Evolutionary conservation across 1,140 invertebrate species (phyloP).

Genomic region (Atta texana): DNA sequence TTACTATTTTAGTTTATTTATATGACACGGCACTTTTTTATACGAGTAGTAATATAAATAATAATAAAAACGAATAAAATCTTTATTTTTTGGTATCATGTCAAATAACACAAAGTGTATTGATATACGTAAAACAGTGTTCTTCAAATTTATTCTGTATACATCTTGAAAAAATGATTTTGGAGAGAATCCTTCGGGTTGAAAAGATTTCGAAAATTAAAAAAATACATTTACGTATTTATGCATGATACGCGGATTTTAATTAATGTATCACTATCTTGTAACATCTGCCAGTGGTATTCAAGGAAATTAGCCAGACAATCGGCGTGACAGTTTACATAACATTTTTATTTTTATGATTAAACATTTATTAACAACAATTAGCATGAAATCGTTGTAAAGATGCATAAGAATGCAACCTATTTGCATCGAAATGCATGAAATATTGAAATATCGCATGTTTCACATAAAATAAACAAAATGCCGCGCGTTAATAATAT

Average conservation of each 20-base stretch:
- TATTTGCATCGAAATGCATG: conserved; percentile 7
- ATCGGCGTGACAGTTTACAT: conserved; percentile 14
- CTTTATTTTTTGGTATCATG: not conserved
- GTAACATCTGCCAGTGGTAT: not conserved
- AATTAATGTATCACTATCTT: not conserved
- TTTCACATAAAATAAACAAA: not conserved
- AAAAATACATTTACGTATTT: not conserved
- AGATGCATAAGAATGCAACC: not conserved
- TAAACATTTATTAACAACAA: conserved; percentile 21
- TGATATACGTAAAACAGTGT: not conserved
- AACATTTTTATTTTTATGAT: conserved; percentile 11
- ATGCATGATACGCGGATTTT: not conserved
- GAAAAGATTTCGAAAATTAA: not conserved
- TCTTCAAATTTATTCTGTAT: not conserved
- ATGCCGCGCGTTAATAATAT: not conserved
- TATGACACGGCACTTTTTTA: not conserved
- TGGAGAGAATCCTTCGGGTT: not conserved
- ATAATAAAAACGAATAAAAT: not conserved
- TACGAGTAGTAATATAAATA: not conserved
- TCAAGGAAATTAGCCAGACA: conserved; percentile 31
- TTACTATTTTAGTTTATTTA: not conserved
- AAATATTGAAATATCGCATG: conserved; percentile 1
- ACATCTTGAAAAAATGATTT: not conserved
- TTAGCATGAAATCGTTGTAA: conserved; percentile 42
- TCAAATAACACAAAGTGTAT: not conserved